These are phyloP conservation scores for Microplitis deprimator DNA, from an alignment of 2,888 invertebrate species.

Conservation along the genomic window DNA sequence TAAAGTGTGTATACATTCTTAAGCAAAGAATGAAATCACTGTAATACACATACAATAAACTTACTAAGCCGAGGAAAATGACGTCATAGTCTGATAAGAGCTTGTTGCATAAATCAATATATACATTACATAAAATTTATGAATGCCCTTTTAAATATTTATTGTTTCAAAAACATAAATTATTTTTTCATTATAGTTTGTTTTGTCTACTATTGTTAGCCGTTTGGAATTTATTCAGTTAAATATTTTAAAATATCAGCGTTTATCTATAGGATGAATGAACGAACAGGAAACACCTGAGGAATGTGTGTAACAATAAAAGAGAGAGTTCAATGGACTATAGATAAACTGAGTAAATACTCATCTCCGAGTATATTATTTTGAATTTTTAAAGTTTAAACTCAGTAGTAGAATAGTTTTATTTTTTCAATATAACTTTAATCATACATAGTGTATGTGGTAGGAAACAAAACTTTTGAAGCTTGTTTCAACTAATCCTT, in stretches of 20 bases:
- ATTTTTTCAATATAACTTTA: too few species aligned
- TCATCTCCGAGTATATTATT: conserved; percentile 9
- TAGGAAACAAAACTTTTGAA: too few species aligned
- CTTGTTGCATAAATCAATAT: conserved; percentile 39
- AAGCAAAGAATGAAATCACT: background rate
- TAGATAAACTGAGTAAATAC: background rate
- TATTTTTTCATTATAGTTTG: too few species aligned
- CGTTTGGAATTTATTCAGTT: background rate
- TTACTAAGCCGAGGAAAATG: conserved; percentile 43
- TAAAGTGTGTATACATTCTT: background rate
- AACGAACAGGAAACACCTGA: conserved; percentile 33
- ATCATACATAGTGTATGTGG: too few species aligned
- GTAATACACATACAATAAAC: background rate
- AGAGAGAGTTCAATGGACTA: conserved; percentile 33
- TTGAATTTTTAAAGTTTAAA: background rate
- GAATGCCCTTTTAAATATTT: conserved; percentile 38
- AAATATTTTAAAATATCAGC: background rate
- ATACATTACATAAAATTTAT: conserved; percentile 17
- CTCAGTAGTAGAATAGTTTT: background rate
- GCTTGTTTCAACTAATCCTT: too few species aligned
- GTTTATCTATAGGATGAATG: background rate
- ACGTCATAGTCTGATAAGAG: conserved; percentile 51
- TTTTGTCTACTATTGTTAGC: too few species aligned
- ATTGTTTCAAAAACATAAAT: conserved; percentile 3
- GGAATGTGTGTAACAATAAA: conserved; percentile 30